Evolutionary conservation across 2,113 vertebrate species (phyloP).

Genomic region (Panthera leo): DNA sequence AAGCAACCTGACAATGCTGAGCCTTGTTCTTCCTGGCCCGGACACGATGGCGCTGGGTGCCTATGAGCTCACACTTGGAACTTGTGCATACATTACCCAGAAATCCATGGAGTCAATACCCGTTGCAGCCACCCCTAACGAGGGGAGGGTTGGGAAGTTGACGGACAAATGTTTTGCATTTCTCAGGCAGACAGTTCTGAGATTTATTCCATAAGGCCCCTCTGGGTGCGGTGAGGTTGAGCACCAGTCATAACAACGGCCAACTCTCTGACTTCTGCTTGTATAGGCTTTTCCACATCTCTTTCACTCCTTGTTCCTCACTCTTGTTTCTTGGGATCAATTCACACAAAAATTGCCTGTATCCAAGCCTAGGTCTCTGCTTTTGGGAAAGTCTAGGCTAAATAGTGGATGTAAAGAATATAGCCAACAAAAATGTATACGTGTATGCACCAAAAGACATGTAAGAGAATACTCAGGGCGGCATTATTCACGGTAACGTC

Average conservation of each 20-base stretch:
- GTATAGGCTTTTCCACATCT: neutral
- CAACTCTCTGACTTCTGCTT: neutral
- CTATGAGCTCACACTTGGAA: neutral
- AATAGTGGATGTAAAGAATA: neutral
- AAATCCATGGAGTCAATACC: neutral
- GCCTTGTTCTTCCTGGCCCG: neutral
- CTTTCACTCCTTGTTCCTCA: neutral
- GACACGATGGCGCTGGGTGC: neutral
- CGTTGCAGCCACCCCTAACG: neutral
- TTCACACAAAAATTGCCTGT: neutral
- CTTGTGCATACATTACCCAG: neutral
- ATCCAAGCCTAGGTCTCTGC: neutral
- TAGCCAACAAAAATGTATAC: neutral
- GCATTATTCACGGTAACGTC: neutral
- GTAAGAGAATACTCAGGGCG: neutral
- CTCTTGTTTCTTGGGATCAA: neutral
- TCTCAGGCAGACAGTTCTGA: neutral
- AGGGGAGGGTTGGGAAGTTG: neutral
- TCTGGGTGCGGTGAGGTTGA: neutral
- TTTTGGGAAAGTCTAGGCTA: neutral
- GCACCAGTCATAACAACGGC: neutral
- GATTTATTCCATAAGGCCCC: neutral
- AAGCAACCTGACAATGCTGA: neutral
- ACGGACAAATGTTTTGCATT: neutral
- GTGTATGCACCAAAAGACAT: neutral